A percentile compares a stretch with the other conserved stretches of the same genome.
phyloP scores from a whole-genome alignment of 1,140 invertebrate species.

The Pectinophora gossypiella region DNA sequence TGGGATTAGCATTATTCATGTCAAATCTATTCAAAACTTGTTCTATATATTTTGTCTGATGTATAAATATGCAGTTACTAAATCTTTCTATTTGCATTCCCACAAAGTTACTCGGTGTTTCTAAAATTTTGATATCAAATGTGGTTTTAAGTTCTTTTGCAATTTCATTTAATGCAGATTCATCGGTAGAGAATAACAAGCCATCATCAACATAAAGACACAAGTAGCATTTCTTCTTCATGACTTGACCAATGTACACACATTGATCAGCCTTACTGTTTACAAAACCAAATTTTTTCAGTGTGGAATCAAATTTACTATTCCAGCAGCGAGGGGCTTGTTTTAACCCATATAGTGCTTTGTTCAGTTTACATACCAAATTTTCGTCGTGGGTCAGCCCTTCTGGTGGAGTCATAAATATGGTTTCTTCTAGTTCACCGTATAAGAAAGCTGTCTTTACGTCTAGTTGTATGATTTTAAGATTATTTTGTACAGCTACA shows the following conservation, averaged over 20 bases:
- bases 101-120: slow-evolving; percentile 21
- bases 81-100: slow-evolving; percentile 26
- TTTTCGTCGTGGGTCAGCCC: slow-evolving; percentile 14
- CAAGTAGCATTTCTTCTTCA: slow-evolving; percentile 35
- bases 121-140: slow-evolving; percentile 16
- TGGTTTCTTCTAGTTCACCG: slow-evolving; percentile 24
- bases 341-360: slow-evolving; percentile 52
- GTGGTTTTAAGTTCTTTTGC: slow-evolving; percentile 25
- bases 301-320: slow-evolving; percentile 27
- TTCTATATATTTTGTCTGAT: slow-evolving; percentile 27
- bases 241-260: slow-evolving; percentile 36
- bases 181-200: slow-evolving; percentile 23
- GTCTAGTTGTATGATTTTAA: slow-evolving; percentile 31
- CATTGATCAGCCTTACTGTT: slow-evolving; percentile 44
- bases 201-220: slow-evolving; percentile 72
- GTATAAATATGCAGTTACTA: slow-evolving; percentile 19
- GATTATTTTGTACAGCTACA: slow-evolving; percentile 23
- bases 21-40: slow-evolving; percentile 26
- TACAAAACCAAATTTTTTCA: slow-evolving; percentile 42
- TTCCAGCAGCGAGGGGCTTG: slow-evolving; percentile 53
- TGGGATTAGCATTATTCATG: slow-evolving; percentile 22
- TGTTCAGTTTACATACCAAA: slow-evolving; percentile 43
- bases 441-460: slow-evolving; percentile 33
- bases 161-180: slow-evolving; percentile 21
- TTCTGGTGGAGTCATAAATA: slow-evolving; percentile 31